phyloP scores from a whole-genome alignment of 2,113 vertebrate genomes.

The Pelodiscus sinensis region DNA sequence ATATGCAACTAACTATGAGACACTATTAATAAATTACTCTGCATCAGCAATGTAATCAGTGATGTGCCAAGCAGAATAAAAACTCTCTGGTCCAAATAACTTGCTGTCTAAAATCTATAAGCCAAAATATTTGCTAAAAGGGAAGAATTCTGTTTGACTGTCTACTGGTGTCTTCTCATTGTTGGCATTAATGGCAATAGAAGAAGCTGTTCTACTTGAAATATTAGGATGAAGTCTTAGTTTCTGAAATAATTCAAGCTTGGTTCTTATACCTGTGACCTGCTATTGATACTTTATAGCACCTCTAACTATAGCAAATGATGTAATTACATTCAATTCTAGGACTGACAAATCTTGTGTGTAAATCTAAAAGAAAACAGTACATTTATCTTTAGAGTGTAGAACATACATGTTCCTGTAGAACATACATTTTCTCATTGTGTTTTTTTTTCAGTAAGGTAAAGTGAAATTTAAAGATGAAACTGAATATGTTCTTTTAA shows the following conservation, averaged over 20 bases:
- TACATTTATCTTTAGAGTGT: constrained; percentile 17
- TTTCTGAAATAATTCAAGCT: neutral
- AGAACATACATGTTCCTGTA: neutral
- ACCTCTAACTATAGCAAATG: neutral
- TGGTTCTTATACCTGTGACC: neutral
- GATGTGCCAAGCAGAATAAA: neutral
- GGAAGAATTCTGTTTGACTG: neutral
- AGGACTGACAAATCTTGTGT: neutral
- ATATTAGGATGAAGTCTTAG: neutral
- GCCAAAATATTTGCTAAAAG: neutral
- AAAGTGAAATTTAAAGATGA: neutral
- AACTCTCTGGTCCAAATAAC: neutral
- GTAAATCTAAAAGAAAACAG: neutral
- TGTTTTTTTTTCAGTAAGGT: neutral
- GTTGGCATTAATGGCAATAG: neutral
- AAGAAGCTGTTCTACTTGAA: neutral
- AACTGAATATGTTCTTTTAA: neutral
- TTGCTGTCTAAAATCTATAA: neutral
- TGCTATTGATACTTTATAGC: neutral
- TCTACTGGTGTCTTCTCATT: neutral
- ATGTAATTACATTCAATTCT: neutral
- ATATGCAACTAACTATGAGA: neutral
- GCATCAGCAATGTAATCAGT: neutral
- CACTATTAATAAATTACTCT: neutral
- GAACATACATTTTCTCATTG: neutral